Evolutionary conservation across 2,888 invertebrate species (phyloP).

Genomic region (Ctenicera cuprea): DNA sequence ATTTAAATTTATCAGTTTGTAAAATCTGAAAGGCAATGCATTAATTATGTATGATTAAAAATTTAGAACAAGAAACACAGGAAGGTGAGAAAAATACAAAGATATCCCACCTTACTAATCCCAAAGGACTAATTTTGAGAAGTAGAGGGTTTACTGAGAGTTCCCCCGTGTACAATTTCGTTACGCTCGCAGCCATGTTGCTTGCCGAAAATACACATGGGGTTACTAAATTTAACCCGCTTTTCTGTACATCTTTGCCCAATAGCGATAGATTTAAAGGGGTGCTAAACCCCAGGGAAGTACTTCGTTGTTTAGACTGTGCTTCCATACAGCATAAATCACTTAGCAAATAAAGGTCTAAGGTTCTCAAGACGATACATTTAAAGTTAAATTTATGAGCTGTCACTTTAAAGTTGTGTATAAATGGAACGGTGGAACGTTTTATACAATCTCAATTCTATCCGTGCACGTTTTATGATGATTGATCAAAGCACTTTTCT

Average conservation of each 20-base stretch:
- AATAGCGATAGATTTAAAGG: slow-evolving; percentile 67
- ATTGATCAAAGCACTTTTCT: slow-evolving; percentile 47
- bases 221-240: slow-evolving; percentile 61
- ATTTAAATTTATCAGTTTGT: background rate
- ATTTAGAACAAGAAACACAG: slow-evolving; percentile 10
- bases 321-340: slow-evolving; percentile 47
- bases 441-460: slow-evolving; percentile 51
- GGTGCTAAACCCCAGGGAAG: slow-evolving; percentile 63
- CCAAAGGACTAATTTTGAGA: slow-evolving; percentile 44
- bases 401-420: slow-evolving; percentile 53
- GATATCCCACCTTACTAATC: slow-evolving; percentile 49
- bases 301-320: slow-evolving; percentile 42
- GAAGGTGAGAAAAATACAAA: slow-evolving; percentile 48
- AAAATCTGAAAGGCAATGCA: slow-evolving; percentile 18
- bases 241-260: slow-evolving; percentile 57
- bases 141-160: slow-evolving; percentile 50
- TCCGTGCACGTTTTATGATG: slow-evolving; percentile 47
- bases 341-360: slow-evolving; percentile 47
- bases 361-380: slow-evolving; percentile 46
- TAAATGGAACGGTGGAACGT: slow-evolving; percentile 49
- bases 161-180: slow-evolving; percentile 51
- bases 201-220: slow-evolving; percentile 58
- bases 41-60: slow-evolving; percentile 14
- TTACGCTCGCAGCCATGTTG: slow-evolving; percentile 55
- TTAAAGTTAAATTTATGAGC: slow-evolving; percentile 53